Conservation (phyloP, 2,797 vertebrate genomes). For the Ambastaia sidthimunki region DNA sequence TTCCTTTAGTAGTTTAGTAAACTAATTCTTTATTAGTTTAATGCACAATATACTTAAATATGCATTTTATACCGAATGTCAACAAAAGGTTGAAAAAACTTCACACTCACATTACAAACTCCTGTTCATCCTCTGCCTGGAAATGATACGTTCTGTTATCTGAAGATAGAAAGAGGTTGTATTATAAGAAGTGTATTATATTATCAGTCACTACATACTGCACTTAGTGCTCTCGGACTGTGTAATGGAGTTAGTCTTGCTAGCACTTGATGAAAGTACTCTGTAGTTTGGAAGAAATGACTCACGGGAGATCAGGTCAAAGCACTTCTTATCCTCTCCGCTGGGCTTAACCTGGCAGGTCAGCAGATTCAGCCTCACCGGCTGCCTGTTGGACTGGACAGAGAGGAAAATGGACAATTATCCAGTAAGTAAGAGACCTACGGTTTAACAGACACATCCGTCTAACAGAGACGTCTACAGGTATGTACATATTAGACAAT, state of each 20-base stretch:
- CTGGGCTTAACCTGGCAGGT: conserved; percentile 89
- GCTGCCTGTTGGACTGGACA: conserved; percentile 87
- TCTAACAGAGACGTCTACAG: not conserved
- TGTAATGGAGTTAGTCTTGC: conserved; percentile 44
- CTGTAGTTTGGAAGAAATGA: conserved; percentile 52
- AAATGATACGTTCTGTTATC: conserved; percentile 91
- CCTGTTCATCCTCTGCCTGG: conserved; percentile 89
- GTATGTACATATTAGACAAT: not conserved
- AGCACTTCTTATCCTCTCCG: conserved; percentile 89
- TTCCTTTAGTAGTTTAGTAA: too few relatives aligned
- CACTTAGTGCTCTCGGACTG: conserved; percentile 17
- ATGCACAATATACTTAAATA: not conserved
- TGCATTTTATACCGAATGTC: not conserved
- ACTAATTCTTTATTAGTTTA: not conserved
- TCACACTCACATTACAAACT: conserved; percentile 85
- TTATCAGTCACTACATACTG: conserved; percentile 21
- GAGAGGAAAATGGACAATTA: conserved; percentile 2
- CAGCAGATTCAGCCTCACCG: conserved; percentile 87
- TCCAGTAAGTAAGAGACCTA: not conserved
- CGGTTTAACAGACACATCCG: not conserved
- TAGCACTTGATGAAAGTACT: conserved; percentile 29
- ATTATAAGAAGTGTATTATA: conserved; percentile 36
- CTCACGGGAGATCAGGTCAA: conserved; percentile 90
- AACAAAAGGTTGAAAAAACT: not conserved
- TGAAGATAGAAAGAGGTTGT: conserved; percentile 58